Percentiles rank a stretch among this genome's conserved stretches.
Evolutionary conservation across 2,113 vertebrate genomes (phyloP).

Genomic region (Nansenia antarctica): DNA sequence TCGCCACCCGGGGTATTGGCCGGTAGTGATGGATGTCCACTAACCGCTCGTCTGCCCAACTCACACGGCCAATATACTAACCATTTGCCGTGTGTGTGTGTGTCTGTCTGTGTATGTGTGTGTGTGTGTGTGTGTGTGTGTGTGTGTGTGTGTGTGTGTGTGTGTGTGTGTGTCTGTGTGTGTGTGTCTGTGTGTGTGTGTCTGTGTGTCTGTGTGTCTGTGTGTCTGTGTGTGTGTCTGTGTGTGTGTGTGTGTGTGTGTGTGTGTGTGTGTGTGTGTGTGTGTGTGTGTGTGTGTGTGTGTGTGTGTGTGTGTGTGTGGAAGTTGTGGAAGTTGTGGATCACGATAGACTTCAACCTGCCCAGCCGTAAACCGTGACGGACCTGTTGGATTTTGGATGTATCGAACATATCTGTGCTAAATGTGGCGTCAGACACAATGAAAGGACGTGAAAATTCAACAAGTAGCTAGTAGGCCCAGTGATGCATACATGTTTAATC

Average conservation of each 20-base stretch:
- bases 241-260: not conserved
- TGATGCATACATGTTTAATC: too few species aligned
- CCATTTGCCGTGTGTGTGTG: not conserved
- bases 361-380: not conserved
- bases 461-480: too few species aligned
- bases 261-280: not conserved
- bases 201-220: slow-evolving; percentile 1
- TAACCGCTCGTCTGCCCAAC: slow-evolving; percentile 19
- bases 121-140: not conserved
- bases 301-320: not conserved
- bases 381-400: not conserved
- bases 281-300: not conserved
- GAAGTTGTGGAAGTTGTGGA: not conserved
- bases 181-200: slow-evolving; percentile 13
- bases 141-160: not conserved
- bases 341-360: not conserved
- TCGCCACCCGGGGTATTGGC: slow-evolving; percentile 35
- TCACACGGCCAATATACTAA: too few species aligned
- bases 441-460: too few species aligned
- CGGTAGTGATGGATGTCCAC: slow-evolving; percentile 51
- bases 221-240: not conserved
- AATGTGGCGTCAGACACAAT: too few species aligned
- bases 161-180: not conserved
- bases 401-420: not conserved
- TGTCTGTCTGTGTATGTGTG: not conserved